Conservation (phyloP, 2,113 vertebrate genomes). For the Alligator sinensis region DNA sequence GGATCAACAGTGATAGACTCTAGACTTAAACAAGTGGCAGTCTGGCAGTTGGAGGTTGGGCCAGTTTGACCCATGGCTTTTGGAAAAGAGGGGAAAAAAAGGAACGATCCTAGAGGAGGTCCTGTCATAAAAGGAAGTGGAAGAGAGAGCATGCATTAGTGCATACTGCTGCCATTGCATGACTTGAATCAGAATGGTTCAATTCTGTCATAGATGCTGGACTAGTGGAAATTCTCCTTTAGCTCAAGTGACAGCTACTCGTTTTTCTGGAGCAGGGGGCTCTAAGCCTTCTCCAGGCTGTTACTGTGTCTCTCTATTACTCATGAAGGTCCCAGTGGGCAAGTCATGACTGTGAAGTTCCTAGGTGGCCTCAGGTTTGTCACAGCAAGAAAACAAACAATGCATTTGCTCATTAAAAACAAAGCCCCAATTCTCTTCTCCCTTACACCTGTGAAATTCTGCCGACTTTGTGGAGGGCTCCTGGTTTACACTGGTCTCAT, state of each 20-base stretch:
- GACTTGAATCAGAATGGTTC: neutral
- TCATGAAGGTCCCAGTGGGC: fast-evolving
- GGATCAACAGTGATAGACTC: neutral
- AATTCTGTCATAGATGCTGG: fast-evolving
- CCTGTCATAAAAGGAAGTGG: neutral
- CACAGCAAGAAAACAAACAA: neutral
- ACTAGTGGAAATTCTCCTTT: neutral
- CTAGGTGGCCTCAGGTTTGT: neutral
- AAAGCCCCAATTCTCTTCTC: neutral
- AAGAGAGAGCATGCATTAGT: neutral
- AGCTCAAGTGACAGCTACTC: neutral
- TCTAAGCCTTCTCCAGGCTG: neutral
- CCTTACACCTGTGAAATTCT: neutral
- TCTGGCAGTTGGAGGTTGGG: neutral
- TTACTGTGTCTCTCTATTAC: neutral
- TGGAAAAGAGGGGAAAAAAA: neutral
- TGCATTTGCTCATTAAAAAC: neutral
- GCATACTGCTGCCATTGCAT: neutral
- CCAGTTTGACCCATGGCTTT: neutral
- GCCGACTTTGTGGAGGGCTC: neutral
- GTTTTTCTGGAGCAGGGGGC: neutral
- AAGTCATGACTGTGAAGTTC: neutral
- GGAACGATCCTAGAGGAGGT: neutral
- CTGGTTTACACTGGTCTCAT: neutral
- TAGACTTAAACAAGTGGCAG: neutral